Evolutionary conservation across 2,888 invertebrate species (phyloP).

Genomic region (Hirtodrosophila alboralis): DNA sequence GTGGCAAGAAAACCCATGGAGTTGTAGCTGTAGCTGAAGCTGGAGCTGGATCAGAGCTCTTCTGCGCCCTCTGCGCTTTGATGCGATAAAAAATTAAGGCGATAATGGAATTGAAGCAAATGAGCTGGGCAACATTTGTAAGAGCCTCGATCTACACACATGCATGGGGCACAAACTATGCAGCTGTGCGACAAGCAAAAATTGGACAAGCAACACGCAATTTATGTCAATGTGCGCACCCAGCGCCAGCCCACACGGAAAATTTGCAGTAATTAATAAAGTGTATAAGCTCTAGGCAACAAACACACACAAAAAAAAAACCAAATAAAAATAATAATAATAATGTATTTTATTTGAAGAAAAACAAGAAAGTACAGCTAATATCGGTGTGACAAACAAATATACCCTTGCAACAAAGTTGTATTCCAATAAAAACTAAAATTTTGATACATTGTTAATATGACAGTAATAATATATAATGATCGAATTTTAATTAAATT

Average conservation of each 20-base stretch:
- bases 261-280: slow-evolving; percentile 76
- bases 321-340: background rate
- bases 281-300: slow-evolving; percentile 43
- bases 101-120: slow-evolving; percentile 84
- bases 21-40: slow-evolving; percentile 26
- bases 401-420: too few species aligned
- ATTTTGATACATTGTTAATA: too few species aligned
- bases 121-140: slow-evolving; percentile 81
- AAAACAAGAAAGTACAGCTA: too few species aligned
- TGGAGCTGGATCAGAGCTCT: slow-evolving; percentile 62
- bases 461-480: too few species aligned
- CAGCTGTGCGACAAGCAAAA: slow-evolving; percentile 81
- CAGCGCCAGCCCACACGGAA: slow-evolving; percentile 75
- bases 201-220: slow-evolving; percentile 81
- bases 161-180: slow-evolving; percentile 44
- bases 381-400: too few species aligned
- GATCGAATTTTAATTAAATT: too few species aligned
- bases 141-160: slow-evolving; percentile 22
- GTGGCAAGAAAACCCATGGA: slow-evolving; percentile 72
- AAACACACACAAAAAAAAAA: slow-evolving; percentile 18
- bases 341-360: background rate
- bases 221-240: slow-evolving; percentile 78
- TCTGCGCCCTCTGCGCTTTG: slow-evolving; percentile 81
- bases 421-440: too few species aligned
- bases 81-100: slow-evolving; percentile 83